Evolutionary conservation across 1,140 invertebrate species (phyloP).

Genomic region (Drosophila ohnishii): DNA sequence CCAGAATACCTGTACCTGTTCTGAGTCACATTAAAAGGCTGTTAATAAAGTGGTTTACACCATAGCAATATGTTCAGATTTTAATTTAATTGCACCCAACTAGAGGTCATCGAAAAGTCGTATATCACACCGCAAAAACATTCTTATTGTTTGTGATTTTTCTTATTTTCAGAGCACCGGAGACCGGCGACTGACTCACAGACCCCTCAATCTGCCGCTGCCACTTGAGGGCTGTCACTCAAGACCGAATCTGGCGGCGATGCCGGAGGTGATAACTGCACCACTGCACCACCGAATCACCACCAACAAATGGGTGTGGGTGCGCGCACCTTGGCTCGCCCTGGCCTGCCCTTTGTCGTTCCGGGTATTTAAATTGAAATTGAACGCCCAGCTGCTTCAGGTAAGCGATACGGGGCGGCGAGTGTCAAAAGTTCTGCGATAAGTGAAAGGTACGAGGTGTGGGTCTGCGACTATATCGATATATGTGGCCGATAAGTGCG

Average conservation of each 20-base stretch:
- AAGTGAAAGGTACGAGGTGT: slow-evolving; percentile 39
- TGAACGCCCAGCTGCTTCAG: slow-evolving; percentile 50
- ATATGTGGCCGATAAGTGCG: slow-evolving; percentile 15
- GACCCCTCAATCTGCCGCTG: slow-evolving; percentile 20
- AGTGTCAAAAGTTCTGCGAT: slow-evolving; percentile 57
- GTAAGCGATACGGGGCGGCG: slow-evolving; percentile 49
- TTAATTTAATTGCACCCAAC: neutral
- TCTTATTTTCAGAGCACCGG: slow-evolving; percentile 17
- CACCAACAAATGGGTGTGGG: slow-evolving; percentile 27
- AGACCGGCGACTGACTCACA: slow-evolving; percentile 39
- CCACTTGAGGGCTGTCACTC: slow-evolving; percentile 69
- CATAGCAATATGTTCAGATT: neutral
- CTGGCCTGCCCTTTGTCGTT: slow-evolving; percentile 63
- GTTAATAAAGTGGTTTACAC: neutral
- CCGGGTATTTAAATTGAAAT: slow-evolving; percentile 30
- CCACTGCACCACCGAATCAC: slow-evolving; percentile 24
- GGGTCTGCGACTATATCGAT: slow-evolving; percentile 12
- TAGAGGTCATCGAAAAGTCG: slow-evolving; percentile 15
- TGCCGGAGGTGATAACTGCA: slow-evolving; percentile 45
- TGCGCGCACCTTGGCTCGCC: slow-evolving; percentile 31
- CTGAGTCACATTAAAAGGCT: neutral
- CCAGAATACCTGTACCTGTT: neutral
- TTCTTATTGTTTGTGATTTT: slow-evolving; percentile 38
- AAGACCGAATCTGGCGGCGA: slow-evolving; percentile 58
- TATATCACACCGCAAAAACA: neutral